Percentiles rank a stretch among this genome's conserved stretches.
Evolutionary conservation across 1,140 invertebrate species (phyloP).

Genomic region (Ceratina australensis): DNA sequence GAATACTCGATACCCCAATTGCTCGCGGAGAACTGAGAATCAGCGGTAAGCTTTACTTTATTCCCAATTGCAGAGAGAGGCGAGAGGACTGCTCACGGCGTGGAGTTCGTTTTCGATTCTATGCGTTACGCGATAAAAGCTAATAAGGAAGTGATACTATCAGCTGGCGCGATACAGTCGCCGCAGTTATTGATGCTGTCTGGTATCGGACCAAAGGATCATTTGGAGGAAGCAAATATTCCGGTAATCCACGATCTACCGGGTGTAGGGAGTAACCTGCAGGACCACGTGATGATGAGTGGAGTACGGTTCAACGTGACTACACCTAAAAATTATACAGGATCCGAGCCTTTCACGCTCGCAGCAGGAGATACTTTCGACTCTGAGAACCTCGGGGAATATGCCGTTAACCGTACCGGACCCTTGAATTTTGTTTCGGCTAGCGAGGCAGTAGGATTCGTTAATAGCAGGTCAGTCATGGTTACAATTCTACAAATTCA

Average conservation of each 20-base stretch:
- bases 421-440: slow-evolving; percentile 85
- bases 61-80: too few relatives aligned
- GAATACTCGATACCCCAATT: too few relatives aligned
- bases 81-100: slow-evolving; percentile 79
- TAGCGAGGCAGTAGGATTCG: slow-evolving; percentile 85
- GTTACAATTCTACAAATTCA: too few relatives aligned
- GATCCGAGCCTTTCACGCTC: slow-evolving; percentile 78
- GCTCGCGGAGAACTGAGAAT: too few relatives aligned
- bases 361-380: slow-evolving; percentile 78
- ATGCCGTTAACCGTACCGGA: slow-evolving; percentile 81
- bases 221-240: slow-evolving; percentile 82
- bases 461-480: slow-evolving; percentile 83
- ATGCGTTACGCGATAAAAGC: too few relatives aligned
- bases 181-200: slow-evolving; percentile 93
- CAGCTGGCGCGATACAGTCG: too few relatives aligned
- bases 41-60: too few relatives aligned
- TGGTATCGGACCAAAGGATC: slow-evolving; percentile 84
- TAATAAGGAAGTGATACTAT: too few relatives aligned
- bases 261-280: slow-evolving; percentile 90
- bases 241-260: slow-evolving; percentile 80
- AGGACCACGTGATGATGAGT: slow-evolving; percentile 87
- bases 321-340: slow-evolving; percentile 73
- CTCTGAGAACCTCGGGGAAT: slow-evolving; percentile 79
- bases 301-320: slow-evolving; percentile 82
- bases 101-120: slow-evolving; percentile 86